These are phyloP conservation scores for Xiphias gladius DNA, from an alignment of 2,113 vertebrate genomes.

Conservation along the genomic window DNA sequence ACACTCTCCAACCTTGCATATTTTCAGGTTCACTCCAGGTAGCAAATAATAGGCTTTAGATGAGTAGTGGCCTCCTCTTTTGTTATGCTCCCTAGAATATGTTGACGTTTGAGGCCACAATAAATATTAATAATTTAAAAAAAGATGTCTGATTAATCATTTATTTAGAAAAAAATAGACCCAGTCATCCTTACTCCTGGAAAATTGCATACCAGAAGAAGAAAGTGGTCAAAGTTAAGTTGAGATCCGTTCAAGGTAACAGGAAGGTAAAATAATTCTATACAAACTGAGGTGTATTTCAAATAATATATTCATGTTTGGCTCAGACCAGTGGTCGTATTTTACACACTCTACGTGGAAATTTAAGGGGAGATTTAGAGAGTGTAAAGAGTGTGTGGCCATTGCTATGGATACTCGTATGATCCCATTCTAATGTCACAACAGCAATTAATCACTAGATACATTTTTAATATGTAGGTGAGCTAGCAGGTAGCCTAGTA, in stretches of 20 bases:
- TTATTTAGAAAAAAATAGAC: slow-evolving; percentile 6
- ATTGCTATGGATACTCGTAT: too few species aligned
- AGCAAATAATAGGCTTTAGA: slow-evolving; percentile 44
- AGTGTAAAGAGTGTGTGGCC: background rate
- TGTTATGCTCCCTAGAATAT: slow-evolving; percentile 37
- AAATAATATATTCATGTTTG: slow-evolving; percentile 4
- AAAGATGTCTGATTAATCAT: slow-evolving; percentile 1
- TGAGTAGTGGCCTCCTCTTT: slow-evolving; percentile 51
- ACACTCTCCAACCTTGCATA: slow-evolving; percentile 9
- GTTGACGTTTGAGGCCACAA: background rate
- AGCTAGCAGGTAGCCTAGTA: background rate
- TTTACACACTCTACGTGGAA: background rate
- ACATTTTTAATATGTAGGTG: too few species aligned
- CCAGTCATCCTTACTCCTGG: slow-evolving; percentile 12
- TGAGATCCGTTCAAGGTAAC: slow-evolving; percentile 36
- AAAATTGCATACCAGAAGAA: slow-evolving; percentile 47
- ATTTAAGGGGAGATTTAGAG: slow-evolving; percentile 37
- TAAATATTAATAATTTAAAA: background rate
- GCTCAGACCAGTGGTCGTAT: slow-evolving; percentile 10
- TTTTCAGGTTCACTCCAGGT: slow-evolving; percentile 28
- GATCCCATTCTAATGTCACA: background rate
- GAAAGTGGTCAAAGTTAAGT: slow-evolving; percentile 10
- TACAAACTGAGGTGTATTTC: slow-evolving; percentile 17
- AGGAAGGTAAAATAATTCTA: slow-evolving; percentile 12
- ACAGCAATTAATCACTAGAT: too few species aligned